Evolutionary conservation across 2,797 vertebrate genomes (phyloP).

Genomic region (Urophycis tenuis): DNA sequence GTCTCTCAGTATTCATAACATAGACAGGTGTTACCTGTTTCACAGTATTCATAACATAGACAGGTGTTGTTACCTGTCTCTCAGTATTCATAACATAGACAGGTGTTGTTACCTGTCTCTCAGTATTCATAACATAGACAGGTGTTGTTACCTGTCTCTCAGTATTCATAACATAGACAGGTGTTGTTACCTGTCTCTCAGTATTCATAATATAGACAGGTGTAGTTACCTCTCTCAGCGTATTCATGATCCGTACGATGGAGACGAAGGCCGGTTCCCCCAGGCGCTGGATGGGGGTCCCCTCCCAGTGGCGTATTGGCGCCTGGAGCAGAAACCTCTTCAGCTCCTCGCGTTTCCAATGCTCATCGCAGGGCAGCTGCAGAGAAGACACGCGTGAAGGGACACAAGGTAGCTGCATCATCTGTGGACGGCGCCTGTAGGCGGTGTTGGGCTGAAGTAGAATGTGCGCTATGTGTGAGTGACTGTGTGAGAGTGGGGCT

Average conservation of each 20-base stretch:
- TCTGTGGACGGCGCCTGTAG: background rate
- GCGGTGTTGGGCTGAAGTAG: background rate
- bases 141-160: slow-evolving; percentile 54
- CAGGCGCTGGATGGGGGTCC: slow-evolving; percentile 77
- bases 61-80: slow-evolving; percentile 52
- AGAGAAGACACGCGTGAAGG: background rate
- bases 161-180: slow-evolving; percentile 64
- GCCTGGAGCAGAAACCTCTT: slow-evolving; percentile 63
- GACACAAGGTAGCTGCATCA: background rate
- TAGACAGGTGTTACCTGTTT: no score
- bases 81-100: slow-evolving; percentile 66
- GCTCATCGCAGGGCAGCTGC: slow-evolving; percentile 76
- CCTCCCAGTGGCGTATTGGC: slow-evolving; percentile 75
- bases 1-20: no score
- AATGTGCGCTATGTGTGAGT: background rate
- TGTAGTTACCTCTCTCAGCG: slow-evolving; percentile 60
- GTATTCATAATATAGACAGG: background rate
- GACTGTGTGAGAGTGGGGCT: background rate
- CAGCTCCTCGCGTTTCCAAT: slow-evolving; percentile 77
- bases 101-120: slow-evolving; percentile 56
- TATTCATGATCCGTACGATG: slow-evolving; percentile 63
- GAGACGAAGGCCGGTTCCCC: slow-evolving; percentile 68
- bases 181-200: no score
- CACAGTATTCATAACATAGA: background rate
- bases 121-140: slow-evolving; percentile 67